These are phyloP conservation scores for Gastracanthus pulcherrimus DNA, from an alignment of 2,888 invertebrate genomes.

Conservation along the genomic window DNA sequence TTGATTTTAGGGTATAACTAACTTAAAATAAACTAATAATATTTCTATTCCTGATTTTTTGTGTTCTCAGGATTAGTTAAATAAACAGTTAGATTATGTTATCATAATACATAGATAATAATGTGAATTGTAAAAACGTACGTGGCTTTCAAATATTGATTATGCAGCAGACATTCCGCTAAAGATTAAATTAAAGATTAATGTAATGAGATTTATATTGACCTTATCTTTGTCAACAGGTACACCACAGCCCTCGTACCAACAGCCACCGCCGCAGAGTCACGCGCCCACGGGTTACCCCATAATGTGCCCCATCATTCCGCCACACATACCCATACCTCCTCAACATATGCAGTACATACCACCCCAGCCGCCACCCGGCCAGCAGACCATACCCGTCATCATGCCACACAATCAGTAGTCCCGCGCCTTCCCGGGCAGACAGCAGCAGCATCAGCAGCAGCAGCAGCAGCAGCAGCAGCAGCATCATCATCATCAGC, in stretches of 20 bases:
- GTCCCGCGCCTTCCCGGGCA: conserved; percentile 63
- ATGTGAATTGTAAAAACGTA: too few species aligned
- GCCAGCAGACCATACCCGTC: conserved; percentile 77
- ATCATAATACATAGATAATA: too few species aligned
- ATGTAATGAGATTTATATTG: not conserved
- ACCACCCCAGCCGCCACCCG: conserved; percentile 78
- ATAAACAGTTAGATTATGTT: too few species aligned
- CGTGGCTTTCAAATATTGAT: too few species aligned
- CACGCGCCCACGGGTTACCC: conserved; percentile 79
- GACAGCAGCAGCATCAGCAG: conserved; percentile 52
- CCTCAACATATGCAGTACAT: conserved; percentile 80
- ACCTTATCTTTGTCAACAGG: conserved; percentile 29
- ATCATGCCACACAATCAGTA: conserved; percentile 78
- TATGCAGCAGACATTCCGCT: too few species aligned
- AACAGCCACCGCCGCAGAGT: conserved; percentile 81
- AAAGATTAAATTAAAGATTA: too few species aligned
- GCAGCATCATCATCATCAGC: conserved; percentile 30
- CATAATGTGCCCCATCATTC: conserved; percentile 81
- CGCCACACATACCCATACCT: conserved; percentile 75
- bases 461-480: too few species aligned
- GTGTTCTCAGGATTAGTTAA: too few species aligned
- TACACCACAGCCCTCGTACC: conserved; percentile 79
- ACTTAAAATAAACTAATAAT: too few species aligned
- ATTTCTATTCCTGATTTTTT: too few species aligned
- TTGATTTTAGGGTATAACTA: too few species aligned